These are phyloP conservation scores for Malacoctenus gilli DNA, from an alignment of 2,797 vertebrate genomes.

Conservation along the genomic window DNA sequence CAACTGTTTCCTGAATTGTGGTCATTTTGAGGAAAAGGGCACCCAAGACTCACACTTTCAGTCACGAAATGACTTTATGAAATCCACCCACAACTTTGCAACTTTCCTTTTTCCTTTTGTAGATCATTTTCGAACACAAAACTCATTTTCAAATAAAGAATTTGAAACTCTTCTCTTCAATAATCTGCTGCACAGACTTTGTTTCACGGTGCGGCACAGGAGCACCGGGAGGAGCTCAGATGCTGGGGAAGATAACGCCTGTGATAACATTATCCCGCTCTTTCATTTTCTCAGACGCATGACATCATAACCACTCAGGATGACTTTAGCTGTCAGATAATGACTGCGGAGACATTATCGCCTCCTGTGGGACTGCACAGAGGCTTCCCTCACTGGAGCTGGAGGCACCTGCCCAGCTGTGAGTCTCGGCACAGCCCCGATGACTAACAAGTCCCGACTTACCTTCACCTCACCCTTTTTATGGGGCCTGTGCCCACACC, in stretches of 20 bases:
- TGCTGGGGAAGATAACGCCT: conserved; percentile 21
- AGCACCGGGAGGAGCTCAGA: conserved; percentile 10
- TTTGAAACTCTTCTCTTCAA: too few relatives aligned
- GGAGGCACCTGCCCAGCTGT: conserved; percentile 56
- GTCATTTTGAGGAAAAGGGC: background rate
- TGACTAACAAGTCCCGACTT: conserved; percentile 68
- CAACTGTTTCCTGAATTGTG: conserved; percentile 25
- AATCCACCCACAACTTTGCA: too few relatives aligned
- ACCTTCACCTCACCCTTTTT: conserved; percentile 48
- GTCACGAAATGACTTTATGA: background rate
- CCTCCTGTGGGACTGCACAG: conserved; percentile 35
- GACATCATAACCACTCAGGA: conserved; percentile 62
- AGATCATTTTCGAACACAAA: too few relatives aligned
- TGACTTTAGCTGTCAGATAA: conserved; percentile 54
- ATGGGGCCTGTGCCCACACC: conserved; percentile 23
- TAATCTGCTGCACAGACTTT: too few relatives aligned
- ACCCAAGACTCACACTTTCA: background rate
- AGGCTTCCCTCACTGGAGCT: conserved; percentile 34
- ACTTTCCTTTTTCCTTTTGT: conserved; percentile 1
- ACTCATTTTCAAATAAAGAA: too few relatives aligned
- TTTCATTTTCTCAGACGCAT: conserved; percentile 46
- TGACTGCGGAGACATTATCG: conserved; percentile 55
- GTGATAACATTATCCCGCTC: conserved; percentile 35
- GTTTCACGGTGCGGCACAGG: conserved; percentile 10
- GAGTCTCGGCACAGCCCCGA: conserved; percentile 29